A percentile compares a stretch with the other conserved stretches of the same genome.
Evolutionary conservation across 2,888 invertebrate genomes (phyloP).

Genomic region (Zhengitettix transpicula): DNA sequence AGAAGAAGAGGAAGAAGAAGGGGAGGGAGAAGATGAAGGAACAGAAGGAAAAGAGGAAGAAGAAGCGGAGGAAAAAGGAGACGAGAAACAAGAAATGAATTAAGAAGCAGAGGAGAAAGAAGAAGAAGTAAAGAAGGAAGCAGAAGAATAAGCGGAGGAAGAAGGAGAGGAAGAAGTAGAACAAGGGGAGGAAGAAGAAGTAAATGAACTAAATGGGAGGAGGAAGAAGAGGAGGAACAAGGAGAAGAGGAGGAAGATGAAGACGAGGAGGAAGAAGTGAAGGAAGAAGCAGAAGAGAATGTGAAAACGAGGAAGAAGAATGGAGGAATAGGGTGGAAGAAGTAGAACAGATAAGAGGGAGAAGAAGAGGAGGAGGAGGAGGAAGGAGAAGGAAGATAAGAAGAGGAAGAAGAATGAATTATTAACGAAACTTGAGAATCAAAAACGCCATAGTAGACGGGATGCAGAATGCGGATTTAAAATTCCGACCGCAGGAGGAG

Average conservation of each 20-base stretch:
- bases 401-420: neutral
- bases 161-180: neutral
- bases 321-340: neutral
- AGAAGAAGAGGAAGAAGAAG: neutral
- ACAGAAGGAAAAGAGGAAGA: neutral
- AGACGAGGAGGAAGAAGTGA: rapidly evolving
- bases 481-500: no score
- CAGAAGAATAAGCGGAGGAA: neutral
- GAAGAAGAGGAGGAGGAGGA: neutral
- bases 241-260: neutral
- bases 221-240: neutral
- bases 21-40: neutral
- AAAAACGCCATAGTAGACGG: neutral
- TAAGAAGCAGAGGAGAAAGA: no score
- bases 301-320: neutral
- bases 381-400: neutral
- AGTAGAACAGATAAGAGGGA: neutral
- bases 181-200: neutral
- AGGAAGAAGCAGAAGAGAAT: neutral
- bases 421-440: neutral
- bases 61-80: neutral
- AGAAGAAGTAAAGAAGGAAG: neutral
- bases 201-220: neutral
- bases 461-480: neutral
- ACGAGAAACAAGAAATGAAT: neutral